These are phyloP conservation scores for Porites australiensis DNA, from an alignment of 64 coral and sea anemone genomes.

Conservation along the genomic window DNA sequence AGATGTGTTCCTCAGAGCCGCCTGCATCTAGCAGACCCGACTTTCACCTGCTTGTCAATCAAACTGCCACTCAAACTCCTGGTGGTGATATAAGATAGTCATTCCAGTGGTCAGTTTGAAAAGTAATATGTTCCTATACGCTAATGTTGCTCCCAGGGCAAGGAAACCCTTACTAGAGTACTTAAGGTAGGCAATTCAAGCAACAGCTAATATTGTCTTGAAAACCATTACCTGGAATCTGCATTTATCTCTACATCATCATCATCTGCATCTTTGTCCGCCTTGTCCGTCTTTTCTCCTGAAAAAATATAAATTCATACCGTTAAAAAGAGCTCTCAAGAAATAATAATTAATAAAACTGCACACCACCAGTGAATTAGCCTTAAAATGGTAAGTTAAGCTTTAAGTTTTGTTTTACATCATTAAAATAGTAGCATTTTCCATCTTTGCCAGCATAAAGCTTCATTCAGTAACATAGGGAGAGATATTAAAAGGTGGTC, in stretches of 20 bases:
- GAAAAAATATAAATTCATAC: background rate
- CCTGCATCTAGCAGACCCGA: slow-evolving; percentile 52
- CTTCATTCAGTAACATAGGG: background rate
- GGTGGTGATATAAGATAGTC: slow-evolving; percentile 47
- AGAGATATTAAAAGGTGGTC: background rate
- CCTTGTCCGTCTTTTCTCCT: slow-evolving; percentile 16
- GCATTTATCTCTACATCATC: slow-evolving; percentile 44
- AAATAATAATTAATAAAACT: background rate
- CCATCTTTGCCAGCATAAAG: background rate
- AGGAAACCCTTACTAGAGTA: background rate
- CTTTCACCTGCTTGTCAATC: background rate
- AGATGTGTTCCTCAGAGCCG: slow-evolving; percentile 27
- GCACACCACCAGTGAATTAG: background rate
- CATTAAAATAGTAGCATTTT: background rate
- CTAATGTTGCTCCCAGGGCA: background rate
- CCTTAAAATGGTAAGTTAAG: too few relatives aligned
- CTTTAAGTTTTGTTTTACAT: background rate
- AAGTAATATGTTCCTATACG: background rate
- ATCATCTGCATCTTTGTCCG: slow-evolving; percentile 12
- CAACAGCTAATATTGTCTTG: too few relatives aligned
- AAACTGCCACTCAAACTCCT: background rate
- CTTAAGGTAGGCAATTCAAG: too few relatives aligned
- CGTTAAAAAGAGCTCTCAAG: background rate
- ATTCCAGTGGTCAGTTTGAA: slow-evolving; percentile 45
- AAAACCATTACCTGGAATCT: slow-evolving; percentile 13